These are phyloP conservation scores for Mechanitis mazaeus DNA, from an alignment of 2,888 invertebrate genomes.

Conservation along the genomic window DNA sequence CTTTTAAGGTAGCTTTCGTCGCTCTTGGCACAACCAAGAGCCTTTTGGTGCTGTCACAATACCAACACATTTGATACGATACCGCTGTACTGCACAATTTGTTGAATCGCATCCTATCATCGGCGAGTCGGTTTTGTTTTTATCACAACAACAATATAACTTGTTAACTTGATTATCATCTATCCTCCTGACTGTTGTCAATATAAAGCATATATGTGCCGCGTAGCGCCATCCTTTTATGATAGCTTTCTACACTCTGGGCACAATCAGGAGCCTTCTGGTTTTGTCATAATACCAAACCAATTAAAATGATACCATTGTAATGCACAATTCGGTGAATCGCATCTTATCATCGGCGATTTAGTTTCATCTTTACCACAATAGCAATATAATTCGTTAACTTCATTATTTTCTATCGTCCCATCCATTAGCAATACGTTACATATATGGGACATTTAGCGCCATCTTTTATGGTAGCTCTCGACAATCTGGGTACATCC, in stretches of 20 bases:
- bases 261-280: conserved; percentile 56
- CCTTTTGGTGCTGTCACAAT: no score
- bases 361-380: conserved; percentile 46
- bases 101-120: no score
- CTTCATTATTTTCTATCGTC: conserved; percentile 29
- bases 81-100: conserved; percentile 43
- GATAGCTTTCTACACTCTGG: conserved; percentile 37
- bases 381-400: conserved; percentile 45
- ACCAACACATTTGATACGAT: conserved; percentile 52
- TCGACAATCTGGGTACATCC: no score
- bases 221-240: no score
- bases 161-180: no score
- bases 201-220: no score
- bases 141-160: no score
- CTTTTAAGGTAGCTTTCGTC: conserved; percentile 3
- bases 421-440: conserved; percentile 49
- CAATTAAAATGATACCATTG: conserved; percentile 61
- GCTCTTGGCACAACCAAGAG: no score
- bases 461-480: conserved; percentile 43
- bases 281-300: conserved; percentile 46
- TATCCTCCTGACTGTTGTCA: no score
- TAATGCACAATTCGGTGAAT: conserved; percentile 41
- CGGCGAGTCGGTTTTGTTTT: no score
- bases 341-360: conserved; percentile 56
- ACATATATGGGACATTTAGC: conserved; percentile 50